Percentiles rank a stretch among this genome's conserved stretches.
Evolutionary conservation across 2,113 vertebrate species (phyloP).

Genomic region (Tetrax tetrax): DNA sequence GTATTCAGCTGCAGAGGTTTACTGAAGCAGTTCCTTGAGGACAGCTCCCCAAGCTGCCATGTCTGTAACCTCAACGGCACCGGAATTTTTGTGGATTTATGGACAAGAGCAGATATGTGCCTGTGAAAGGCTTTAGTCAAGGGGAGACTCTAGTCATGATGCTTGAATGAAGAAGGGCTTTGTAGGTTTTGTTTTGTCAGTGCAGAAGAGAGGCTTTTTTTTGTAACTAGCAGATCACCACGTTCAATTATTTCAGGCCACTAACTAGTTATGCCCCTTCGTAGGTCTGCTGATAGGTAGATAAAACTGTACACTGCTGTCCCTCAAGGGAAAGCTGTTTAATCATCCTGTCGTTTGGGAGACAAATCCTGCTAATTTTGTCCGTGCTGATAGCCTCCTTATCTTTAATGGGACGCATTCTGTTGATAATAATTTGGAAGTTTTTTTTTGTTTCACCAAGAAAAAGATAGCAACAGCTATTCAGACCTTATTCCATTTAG

Average conservation of each 20-base stretch:
- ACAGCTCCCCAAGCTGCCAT: background rate
- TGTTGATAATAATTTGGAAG: background rate
- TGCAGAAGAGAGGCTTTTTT: background rate
- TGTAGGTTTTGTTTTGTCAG: background rate
- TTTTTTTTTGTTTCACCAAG: background rate
- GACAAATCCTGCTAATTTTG: background rate
- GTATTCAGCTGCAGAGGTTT: background rate
- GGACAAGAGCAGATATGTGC: background rate
- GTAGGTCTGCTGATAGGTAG: background rate
- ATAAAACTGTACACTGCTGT: background rate
- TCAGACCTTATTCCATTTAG: background rate
- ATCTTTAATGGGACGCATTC: background rate
- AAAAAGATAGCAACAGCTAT: background rate
- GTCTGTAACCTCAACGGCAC: background rate
- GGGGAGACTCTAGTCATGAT: background rate
- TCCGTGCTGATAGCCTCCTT: background rate
- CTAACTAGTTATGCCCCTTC: background rate
- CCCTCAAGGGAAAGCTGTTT: background rate
- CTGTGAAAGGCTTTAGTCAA: background rate
- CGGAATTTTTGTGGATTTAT: background rate
- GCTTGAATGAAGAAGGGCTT: background rate
- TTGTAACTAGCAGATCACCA: rapidly evolving
- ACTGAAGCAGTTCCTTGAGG: background rate
- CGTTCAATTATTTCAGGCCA: background rate
- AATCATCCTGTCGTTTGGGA: background rate